These are phyloP conservation scores for Neopelma chrysocephalum DNA, from an alignment of 2,797 vertebrate genomes.

Conservation along the genomic window DNA sequence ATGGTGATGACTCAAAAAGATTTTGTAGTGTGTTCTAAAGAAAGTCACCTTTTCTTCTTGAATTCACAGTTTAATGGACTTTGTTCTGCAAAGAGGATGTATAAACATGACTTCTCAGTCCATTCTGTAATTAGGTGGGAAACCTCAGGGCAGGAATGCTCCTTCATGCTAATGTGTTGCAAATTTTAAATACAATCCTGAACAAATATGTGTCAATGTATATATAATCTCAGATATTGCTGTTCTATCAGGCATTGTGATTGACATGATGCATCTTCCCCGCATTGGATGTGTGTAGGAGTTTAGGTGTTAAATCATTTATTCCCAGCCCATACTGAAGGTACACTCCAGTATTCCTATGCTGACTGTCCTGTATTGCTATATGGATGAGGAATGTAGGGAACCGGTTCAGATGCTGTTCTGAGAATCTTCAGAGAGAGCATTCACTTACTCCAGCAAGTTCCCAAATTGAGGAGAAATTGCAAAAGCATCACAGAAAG, in stretches of 20 bases:
- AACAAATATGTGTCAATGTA: accelerated
- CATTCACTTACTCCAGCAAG: neutral
- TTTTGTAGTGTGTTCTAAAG: neutral
- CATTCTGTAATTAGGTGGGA: neutral
- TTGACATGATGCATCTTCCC: neutral
- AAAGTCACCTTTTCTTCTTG: neutral
- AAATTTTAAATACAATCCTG: neutral
- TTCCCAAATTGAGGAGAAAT: neutral
- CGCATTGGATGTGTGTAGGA: neutral
- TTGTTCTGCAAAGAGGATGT: neutral
- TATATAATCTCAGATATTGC: neutral
- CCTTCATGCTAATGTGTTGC: neutral
- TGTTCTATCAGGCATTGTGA: neutral
- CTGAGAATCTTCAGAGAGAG: neutral
- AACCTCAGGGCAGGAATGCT: neutral
- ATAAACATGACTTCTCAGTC: neutral
- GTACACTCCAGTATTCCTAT: neutral
- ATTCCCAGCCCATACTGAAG: neutral
- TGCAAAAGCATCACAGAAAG: neutral
- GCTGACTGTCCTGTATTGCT: neutral
- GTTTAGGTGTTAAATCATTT: neutral
- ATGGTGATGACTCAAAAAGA: neutral
- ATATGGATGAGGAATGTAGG: neutral
- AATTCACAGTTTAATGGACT: neutral
- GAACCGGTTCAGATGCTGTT: neutral